Evolutionary conservation across 2,113 vertebrate genomes (phyloP).

Genomic region (Dissostichus mawsoni): DNA sequence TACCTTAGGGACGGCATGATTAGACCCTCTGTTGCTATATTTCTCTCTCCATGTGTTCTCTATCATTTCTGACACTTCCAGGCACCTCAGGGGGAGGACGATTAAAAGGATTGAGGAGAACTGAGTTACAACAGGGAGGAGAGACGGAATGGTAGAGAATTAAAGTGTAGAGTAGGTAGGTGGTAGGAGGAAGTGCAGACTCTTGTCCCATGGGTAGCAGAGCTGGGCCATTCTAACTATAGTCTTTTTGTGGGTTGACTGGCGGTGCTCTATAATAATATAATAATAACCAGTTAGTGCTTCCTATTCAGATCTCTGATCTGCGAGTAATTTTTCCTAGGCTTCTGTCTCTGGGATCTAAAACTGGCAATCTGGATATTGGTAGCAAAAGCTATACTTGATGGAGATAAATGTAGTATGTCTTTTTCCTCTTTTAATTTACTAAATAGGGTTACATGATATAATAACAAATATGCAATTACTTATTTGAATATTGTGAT

Average conservation of each 20-base stretch:
- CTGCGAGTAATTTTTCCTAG: conserved; percentile 11
- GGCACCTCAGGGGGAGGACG: conserved; percentile 1
- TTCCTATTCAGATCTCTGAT: conserved; percentile 46
- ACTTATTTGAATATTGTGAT: too few species aligned
- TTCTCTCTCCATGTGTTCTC: conserved; percentile 52
- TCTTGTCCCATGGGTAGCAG: conserved; percentile 43
- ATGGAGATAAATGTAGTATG: not conserved
- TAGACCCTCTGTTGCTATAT: not conserved
- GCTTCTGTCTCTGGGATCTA: not conserved
- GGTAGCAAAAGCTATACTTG: not conserved
- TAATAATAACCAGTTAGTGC: conserved; percentile 41
- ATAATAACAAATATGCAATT: too few species aligned
- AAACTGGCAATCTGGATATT: conserved; percentile 1
- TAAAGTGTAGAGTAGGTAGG: conserved; percentile 38
- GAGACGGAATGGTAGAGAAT: conserved; percentile 29
- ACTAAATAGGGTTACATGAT: not conserved
- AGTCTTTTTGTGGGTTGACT: conserved; percentile 47
- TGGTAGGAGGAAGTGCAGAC: conserved; percentile 53
- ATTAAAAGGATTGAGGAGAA: conserved; percentile 1
- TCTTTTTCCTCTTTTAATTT: not conserved
- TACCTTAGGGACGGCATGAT: conserved; percentile 1
- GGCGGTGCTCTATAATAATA: conserved; percentile 58
- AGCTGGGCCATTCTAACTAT: conserved; percentile 73
- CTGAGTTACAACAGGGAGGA: conserved; percentile 27
- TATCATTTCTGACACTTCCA: conserved; percentile 29